Evolutionary conservation across 30 jellyfish, hydroid and myxozoan species (phyloP), one percentile per base, ranked within the genome.

Genomic region (Aurelia aurita): DNA sequence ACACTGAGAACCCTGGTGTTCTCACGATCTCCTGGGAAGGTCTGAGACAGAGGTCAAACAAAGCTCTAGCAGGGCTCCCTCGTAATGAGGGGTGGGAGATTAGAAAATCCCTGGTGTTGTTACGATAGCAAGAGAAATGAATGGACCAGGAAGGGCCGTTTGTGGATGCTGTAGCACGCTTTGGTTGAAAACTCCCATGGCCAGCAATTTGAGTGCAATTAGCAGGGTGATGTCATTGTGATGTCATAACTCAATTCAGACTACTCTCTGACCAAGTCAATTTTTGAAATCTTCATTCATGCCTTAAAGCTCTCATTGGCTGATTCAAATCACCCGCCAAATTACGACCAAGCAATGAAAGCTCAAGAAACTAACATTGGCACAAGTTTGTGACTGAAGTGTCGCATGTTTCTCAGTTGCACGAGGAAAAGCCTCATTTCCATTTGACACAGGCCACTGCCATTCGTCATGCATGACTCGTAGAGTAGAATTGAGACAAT

Each of bases 151-250:
- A 86, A 63, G 19, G 89, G 82, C 21, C 47, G n/a, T 39, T 57
- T 70, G 87, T 72, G 51, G 96, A 87, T 87, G 90, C 96, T 80
- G 82, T 69, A 31, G 62, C 54, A 65, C 78, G 43, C 81, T 67
- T 67, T 32, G 88, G 90, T 44, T 87, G 96, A 87, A 77, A 86
- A 54, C 95, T 66, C 84, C 90, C 96, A 87, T 77, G 90, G 76
- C 96, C 96, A 87, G 96, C 96, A 55, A 87, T 78, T 68, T 87
- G 71, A 87, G 96, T 77, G 88, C 96, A 88, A 87, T 87, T 87
- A 67, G 90, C 88, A 67, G 88, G 96, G 82, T 68, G 88, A 44
- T 59, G 76, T 75, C 96, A 53, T 53, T 54, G 64, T 87, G 90
- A 75, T 55, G 89, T 46, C 84, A 68, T 76, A 87, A 87, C 96